Evolutionary conservation across 2,113 vertebrate genomes (phyloP).

Genomic region (Puntigrus tetrazona): DNA sequence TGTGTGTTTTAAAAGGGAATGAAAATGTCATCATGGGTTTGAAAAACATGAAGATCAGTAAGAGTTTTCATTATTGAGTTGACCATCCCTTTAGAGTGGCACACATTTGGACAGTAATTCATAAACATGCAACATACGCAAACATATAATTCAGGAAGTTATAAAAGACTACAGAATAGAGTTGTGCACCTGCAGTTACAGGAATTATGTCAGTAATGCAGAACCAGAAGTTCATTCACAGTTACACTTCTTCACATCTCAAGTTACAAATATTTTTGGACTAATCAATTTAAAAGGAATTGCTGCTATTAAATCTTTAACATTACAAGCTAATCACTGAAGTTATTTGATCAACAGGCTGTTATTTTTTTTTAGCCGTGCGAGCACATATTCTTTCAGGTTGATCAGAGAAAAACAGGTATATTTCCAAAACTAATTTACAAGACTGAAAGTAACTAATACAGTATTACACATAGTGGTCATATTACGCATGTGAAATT

Average conservation of each 20-base stretch:
- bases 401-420: background rate
- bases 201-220: conserved; percentile 3
- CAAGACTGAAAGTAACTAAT: background rate
- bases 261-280: background rate
- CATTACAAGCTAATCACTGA: background rate
- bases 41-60: too few species aligned
- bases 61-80: background rate
- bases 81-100: background rate
- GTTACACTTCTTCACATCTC: background rate
- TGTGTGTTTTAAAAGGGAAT: too few species aligned
- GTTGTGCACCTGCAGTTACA: background rate
- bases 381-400: background rate
- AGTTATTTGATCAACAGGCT: background rate
- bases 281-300: background rate
- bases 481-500: background rate
- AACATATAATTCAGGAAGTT: too few species aligned
- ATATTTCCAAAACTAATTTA: background rate
- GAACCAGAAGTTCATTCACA: background rate
- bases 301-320: background rate
- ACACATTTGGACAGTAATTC: background rate
- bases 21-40: background rate
- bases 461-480: too few species aligned
- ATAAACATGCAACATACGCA: too few species aligned
- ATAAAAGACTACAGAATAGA: background rate
- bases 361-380: background rate